Evolutionary conservation across 2,113 vertebrate genomes (phyloP), one percentile per base, ranked within the genome.

Genomic region (Rallus limicola): DNA sequence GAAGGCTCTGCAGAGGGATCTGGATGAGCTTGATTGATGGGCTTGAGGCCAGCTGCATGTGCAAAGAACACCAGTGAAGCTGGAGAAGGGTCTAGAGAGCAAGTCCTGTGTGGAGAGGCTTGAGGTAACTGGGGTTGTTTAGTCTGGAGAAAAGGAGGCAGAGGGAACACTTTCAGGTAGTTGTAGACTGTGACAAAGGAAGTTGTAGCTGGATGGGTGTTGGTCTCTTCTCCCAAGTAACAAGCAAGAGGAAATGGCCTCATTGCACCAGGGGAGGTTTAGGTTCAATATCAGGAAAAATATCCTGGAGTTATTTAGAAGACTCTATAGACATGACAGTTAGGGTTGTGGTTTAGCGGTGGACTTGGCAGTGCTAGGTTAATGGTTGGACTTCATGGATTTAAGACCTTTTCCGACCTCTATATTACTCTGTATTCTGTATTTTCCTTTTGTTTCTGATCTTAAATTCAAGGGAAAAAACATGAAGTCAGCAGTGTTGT

Each of bases 41-140:
- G 11, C 34, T 2, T 2, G 7, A 34, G 18, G 42, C 64, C 36
- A 20, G 0, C 1, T 6, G 25, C 1, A 0, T 3, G 13, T 60
- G 26, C 38, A 56, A 3, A 42, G 67, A 63, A 11, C 36, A 3
- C 31, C 31, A 44, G 4, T 3, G 3, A 48, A 64, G 18, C 11
- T 91, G 26, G 6, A 40, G 56, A 31, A 31, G 44, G n/a, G 26
- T 38, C 38, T 88, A 10, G 75, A 70, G 15, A 3, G 24, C 25
- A 40, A 5, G 15, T 48, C 9, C 28, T 34, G 6, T 13, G 52
- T 42, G 29, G 36, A 75, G 9, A 1, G 3, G 9, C 42, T 75
- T 69, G 14, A 20, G 21, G 24, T 18, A 36, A 3, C 28, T 56
- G 40, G 53, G 3, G 1, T 18, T 20, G 33, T 82, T 72, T 40